Evolutionary conservation across 2,888 invertebrate species (phyloP).

Genomic region (Tricholauxania praeusta): DNA sequence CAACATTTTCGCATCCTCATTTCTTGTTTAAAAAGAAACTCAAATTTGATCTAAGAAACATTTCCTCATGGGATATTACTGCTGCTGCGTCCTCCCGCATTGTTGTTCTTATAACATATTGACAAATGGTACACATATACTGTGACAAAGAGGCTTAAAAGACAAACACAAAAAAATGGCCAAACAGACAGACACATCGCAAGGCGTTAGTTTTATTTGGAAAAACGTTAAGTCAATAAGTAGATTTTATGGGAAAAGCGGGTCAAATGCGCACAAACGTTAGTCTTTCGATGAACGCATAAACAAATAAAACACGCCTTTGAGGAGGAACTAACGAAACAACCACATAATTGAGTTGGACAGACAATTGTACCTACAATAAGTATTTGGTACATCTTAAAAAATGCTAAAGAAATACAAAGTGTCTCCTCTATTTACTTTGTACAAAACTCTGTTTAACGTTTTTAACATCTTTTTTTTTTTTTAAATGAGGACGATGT

Average conservation of each 20-base stretch:
- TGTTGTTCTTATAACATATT: background rate
- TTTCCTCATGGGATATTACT: too few species aligned
- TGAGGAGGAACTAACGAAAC: background rate
- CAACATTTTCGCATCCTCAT: too few species aligned
- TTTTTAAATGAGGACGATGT: slow-evolving; percentile 29
- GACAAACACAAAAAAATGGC: background rate
- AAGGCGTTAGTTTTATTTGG: slow-evolving; percentile 14
- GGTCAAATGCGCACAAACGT: slow-evolving; percentile 31
- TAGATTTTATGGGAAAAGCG: slow-evolving; percentile 31
- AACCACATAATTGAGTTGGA: too few species aligned
- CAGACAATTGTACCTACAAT: too few species aligned
- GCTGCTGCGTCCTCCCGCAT: too few species aligned
- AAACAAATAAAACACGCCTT: slow-evolving; percentile 29
- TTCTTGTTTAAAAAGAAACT: too few species aligned
- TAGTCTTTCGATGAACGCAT: slow-evolving; percentile 10
- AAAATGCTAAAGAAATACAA: background rate
- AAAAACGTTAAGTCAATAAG: slow-evolving; percentile 37
- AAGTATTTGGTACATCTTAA: too few species aligned
- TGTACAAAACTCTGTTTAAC: slow-evolving; percentile 11
- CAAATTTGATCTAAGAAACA: too few species aligned
- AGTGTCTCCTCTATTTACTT: slow-evolving; percentile 14
- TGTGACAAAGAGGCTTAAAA: slow-evolving; percentile 3
- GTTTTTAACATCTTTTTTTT: background rate
- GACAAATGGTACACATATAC: background rate
- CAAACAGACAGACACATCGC: background rate